Conservation (phyloP, 2,113 vertebrate species). For the Chloebia gouldiae region DNA sequence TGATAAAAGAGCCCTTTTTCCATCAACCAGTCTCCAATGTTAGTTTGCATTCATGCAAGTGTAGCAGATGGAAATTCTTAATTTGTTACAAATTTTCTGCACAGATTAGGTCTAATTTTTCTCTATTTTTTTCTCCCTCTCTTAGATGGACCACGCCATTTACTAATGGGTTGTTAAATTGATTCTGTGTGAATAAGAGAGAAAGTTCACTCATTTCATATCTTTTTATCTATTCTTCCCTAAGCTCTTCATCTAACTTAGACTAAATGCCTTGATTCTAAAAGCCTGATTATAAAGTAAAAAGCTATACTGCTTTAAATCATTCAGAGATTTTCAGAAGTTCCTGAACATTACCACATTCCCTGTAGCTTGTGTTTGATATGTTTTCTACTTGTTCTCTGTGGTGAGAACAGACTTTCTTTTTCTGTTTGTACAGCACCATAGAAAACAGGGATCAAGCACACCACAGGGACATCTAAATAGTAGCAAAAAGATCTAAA, state of each 20-base stretch:
- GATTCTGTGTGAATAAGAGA: not conserved
- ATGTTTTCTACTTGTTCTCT: not conserved
- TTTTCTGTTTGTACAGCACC: not conserved
- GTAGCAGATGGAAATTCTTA: not conserved
- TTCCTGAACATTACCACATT: not conserved
- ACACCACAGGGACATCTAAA: not conserved
- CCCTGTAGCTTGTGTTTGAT: not conserved
- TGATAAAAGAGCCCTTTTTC: not conserved
- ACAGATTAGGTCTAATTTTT: not conserved
- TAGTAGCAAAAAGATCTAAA: not conserved
- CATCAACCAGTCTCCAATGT: not conserved
- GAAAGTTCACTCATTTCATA: not conserved
- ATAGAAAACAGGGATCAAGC: not conserved
- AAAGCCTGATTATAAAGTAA: not conserved
- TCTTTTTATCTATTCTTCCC: not conserved
- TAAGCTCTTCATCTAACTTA: not conserved
- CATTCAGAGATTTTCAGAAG: not conserved
- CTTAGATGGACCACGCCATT: not conserved
- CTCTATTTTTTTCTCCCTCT: not conserved
- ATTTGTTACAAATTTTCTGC: not conserved
- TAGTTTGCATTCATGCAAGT: not conserved
- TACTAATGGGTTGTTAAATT: not conserved
- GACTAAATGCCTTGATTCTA: not conserved
- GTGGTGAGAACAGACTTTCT: not conserved
- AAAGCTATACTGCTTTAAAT: not conserved